phyloP scores from a whole-genome alignment of 2,113 vertebrate species.

The Heliornis fulica region DNA sequence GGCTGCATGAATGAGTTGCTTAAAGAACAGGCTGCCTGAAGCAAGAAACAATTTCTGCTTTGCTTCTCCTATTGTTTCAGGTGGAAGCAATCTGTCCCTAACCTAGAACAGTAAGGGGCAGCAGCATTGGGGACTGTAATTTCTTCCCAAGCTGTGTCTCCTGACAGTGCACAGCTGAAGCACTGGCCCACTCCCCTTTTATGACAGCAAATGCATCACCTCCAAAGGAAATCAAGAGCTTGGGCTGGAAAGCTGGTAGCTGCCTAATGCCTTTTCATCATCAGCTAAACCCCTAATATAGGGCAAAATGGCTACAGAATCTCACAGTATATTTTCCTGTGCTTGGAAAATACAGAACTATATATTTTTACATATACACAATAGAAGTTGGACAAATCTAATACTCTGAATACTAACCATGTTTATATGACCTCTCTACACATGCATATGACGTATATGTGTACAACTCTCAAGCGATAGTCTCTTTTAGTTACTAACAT shows the following conservation, averaged over 20 bases:
- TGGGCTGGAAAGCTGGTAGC: background rate
- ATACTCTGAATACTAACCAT: background rate
- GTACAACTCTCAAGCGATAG: background rate
- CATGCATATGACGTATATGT: accelerated
- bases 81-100: background rate
- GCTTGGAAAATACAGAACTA: background rate
- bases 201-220: background rate
- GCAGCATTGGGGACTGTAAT: background rate
- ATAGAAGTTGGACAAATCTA: background rate
- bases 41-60: background rate
- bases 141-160: background rate
- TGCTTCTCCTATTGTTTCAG: background rate
- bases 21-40: background rate
- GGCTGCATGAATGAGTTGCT: background rate
- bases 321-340: background rate
- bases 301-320: background rate
- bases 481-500: background rate
- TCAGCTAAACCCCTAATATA: background rate
- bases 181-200: background rate
- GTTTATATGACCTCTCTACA: background rate
- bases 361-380: background rate
- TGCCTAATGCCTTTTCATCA: background rate
- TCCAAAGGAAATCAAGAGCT: background rate
- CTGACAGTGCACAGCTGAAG: background rate
- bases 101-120: background rate